Percentiles rank a stretch among this genome's conserved stretches.
These are phyloP conservation scores for Hippopotamus amphibius DNA, from an alignment of 2,113 vertebrate species.

Conservation along the genomic window DNA sequence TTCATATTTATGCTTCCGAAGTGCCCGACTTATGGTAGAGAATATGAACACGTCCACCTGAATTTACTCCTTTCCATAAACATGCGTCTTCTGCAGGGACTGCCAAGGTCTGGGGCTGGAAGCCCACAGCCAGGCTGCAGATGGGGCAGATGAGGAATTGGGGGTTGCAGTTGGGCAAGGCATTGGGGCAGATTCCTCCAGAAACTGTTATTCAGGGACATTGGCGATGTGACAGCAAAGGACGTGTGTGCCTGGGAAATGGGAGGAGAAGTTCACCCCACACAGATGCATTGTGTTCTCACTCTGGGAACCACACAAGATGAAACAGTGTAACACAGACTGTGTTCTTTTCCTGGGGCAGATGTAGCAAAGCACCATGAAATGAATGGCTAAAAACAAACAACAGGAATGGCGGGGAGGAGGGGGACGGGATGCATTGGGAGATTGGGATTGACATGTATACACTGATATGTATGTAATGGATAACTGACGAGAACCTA, in stretches of 20 bases:
- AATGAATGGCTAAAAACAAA: background rate
- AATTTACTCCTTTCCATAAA: background rate
- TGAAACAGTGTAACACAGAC: rapidly evolving
- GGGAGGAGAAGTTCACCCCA: background rate
- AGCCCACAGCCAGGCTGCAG: background rate
- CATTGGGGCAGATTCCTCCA: background rate
- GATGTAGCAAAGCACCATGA: rapidly evolving
- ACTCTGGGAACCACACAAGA: background rate
- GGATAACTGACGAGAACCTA: no score
- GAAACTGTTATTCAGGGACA: background rate
- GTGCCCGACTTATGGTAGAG: background rate
- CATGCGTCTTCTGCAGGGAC: background rate
- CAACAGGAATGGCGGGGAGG: no score
- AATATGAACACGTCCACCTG: background rate
- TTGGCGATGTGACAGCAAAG: background rate
- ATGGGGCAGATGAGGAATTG: background rate
- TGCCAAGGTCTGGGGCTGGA: background rate
- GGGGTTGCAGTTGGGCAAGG: background rate
- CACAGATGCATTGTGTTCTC: background rate
- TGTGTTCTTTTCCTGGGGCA: background rate
- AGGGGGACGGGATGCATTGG: no score
- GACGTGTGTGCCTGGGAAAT: background rate
- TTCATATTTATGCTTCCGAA: background rate
- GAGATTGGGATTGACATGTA: no score
- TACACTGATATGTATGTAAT: no score